Conservation (phyloP, 2,888 invertebrate genomes). For the Physocephala rufipes region DNA sequence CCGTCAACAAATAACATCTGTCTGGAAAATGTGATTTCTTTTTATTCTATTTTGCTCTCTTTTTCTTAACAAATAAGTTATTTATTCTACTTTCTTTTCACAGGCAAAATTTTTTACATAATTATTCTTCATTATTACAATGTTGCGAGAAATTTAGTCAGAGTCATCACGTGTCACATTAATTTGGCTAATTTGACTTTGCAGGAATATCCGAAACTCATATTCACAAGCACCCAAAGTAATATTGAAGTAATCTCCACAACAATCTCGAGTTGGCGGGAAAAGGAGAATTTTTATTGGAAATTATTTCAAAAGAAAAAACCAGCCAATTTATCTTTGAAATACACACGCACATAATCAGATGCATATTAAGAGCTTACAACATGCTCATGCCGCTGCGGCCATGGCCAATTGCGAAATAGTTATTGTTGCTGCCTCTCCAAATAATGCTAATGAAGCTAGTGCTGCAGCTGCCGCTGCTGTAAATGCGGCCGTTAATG, state of each 20-base stretch:
- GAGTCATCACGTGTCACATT: neutral
- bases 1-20: no score
- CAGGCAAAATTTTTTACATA: neutral
- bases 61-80: no score
- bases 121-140: slow-evolving; percentile 16
- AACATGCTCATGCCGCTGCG: slow-evolving; percentile 61
- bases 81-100: neutral
- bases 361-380: slow-evolving; percentile 61
- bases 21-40: no score
- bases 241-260: no score
- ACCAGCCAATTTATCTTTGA: neutral
- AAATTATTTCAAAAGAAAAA: no score
- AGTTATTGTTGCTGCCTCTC: slow-evolving; percentile 62
- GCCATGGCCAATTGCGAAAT: slow-evolving; percentile 65
- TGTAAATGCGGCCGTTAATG: slow-evolving; percentile 34
- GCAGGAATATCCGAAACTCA: neutral
- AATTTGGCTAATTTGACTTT: neutral
- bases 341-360: neutral
- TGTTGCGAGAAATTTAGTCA: slow-evolving; percentile 14
- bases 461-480: slow-evolving; percentile 41
- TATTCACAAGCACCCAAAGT: neutral
- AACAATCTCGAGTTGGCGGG: no score
- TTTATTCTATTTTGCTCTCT: neutral
- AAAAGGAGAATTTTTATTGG: no score
- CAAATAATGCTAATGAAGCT: slow-evolving; percentile 53